Base-by-base conservation (phyloP, 2,888 invertebrate genomes). In the Idaea aversata region DNA sequence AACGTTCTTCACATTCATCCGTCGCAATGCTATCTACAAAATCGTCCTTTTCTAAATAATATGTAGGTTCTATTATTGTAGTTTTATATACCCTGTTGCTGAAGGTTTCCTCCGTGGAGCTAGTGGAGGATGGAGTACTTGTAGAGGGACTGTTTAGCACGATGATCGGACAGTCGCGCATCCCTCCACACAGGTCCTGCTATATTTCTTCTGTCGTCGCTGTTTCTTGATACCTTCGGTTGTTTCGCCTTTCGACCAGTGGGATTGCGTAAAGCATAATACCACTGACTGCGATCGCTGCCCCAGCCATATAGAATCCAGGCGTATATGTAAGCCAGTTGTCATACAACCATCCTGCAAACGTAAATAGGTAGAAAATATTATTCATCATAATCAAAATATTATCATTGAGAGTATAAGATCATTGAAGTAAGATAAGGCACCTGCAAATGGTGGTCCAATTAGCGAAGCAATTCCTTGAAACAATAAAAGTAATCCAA, bases 401-500 rank as follows among this genome's bases (percentile, higher is more conserved):
- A 35, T 36, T 62, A 59, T 34, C 25, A 59, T 13, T 25, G 15
- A 13, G 16, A 25, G 10, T 25, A 36, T 5, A 57, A 47, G 25
- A 16, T 13, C 7, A 15, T 15, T 68, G 5, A 47, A 61, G n/a
- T 34, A 34, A 61, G 57, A 61, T 62, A 61, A 62, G 13, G 87
- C 94, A 98, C 99, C 99, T 87, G 97, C 98, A 73, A 98, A 95
- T 15, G 99, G 99, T 65, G 98, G 97, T 62, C 99, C 99, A 71
- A 98, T 94, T 6, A 98, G 94, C 0, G 98, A 98, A 4, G 98
- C 98, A 65, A 98, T 95, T 64, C 99, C 99, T 94, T 99, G 98
- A 91, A 98, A 98, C 63, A 99, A 94, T 71, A 99, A 90, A 63
- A 99, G 93, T 58, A 99, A 92, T 6, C 99, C 99, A 88, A 99